These are phyloP conservation scores for Scaptomyza tumidula DNA, from an alignment of 2,888 invertebrate genomes.

Conservation along the genomic window DNA sequence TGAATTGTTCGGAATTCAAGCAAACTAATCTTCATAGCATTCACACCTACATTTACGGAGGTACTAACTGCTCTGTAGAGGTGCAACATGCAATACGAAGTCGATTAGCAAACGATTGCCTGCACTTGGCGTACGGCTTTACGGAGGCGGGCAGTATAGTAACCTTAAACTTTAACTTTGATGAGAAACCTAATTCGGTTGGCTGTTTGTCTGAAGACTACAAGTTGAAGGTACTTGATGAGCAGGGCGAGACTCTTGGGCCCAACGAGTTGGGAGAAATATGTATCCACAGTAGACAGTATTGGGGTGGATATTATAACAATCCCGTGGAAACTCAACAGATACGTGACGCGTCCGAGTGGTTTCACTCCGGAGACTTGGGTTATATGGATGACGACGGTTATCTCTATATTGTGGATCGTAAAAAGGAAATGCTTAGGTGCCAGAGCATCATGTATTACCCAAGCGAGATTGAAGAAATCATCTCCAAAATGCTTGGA, in stretches of 20 bases:
- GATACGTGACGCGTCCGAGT: slow-evolving; percentile 63
- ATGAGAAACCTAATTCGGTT: slow-evolving; percentile 70
- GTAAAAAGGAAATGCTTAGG: slow-evolving; percentile 80
- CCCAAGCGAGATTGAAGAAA: slow-evolving; percentile 78
- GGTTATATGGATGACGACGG: slow-evolving; percentile 82
- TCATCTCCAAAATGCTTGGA: slow-evolving; percentile 71
- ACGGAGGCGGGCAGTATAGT: slow-evolving; percentile 72
- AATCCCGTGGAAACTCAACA: slow-evolving; percentile 67
- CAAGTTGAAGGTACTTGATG: slow-evolving; percentile 24
- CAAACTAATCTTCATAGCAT: slow-evolving; percentile 60
- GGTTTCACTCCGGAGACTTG: slow-evolving; percentile 82
- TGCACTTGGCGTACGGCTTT: slow-evolving; percentile 71
- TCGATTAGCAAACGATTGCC: slow-evolving; percentile 51
- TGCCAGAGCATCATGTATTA: slow-evolving; percentile 76
- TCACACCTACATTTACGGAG: slow-evolving; percentile 54
- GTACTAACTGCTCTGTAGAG: slow-evolving; percentile 65
- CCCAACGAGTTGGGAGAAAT: slow-evolving; percentile 78
- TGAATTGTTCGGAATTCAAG: slow-evolving; percentile 56
- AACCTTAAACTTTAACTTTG: slow-evolving; percentile 51
- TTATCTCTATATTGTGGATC: slow-evolving; percentile 74
- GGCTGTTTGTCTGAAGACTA: slow-evolving; percentile 67
- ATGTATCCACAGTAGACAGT: slow-evolving; percentile 48
- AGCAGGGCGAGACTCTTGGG: slow-evolving; percentile 59
- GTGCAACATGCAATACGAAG: slow-evolving; percentile 59
- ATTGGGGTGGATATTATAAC: slow-evolving; percentile 81